Conservation (phyloP, 53 echinoderm and acorn worm genomes). For the Apostichopus leukothele region DNA sequence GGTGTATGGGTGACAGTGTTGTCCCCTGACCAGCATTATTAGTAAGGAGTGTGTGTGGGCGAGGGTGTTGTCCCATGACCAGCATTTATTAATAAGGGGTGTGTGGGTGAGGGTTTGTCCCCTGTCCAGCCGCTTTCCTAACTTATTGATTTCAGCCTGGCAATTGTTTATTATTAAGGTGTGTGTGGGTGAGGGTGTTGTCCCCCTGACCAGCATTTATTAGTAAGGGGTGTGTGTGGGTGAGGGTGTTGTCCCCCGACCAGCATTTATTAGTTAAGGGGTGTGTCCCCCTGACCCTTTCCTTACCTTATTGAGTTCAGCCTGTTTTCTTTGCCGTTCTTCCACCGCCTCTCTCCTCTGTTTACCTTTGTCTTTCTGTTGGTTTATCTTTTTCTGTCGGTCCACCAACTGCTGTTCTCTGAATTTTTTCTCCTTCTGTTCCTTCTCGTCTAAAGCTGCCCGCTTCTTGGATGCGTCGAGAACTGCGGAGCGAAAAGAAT, state of each 20-base stretch:
- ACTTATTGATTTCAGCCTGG: constrained; percentile 65
- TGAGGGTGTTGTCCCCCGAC: too few relatives aligned
- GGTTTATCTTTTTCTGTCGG: constrained; percentile 72
- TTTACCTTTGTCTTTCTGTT: constrained; percentile 58
- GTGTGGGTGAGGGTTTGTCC: too few relatives aligned
- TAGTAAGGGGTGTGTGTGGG: too few relatives aligned
- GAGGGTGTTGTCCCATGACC: too few relatives aligned
- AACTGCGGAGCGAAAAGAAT: constrained; percentile 56
- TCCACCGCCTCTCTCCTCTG: constrained; percentile 75
- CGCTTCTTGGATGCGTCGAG: constrained; percentile 85
- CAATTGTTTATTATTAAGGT: too few relatives aligned
- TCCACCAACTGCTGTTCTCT: constrained; percentile 57
- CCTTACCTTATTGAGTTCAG: constrained; percentile 70
- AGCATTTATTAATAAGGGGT: too few relatives aligned
- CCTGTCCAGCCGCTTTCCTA: constrained; percentile 8
- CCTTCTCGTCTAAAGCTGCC: constrained; percentile 56
- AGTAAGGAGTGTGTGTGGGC: too few relatives aligned
- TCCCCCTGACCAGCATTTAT: too few relatives aligned
- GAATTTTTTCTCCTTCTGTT: constrained; percentile 55
- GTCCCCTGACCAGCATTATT: too few relatives aligned
- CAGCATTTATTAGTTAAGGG: too few relatives aligned
- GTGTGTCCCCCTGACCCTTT: not conserved
- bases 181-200: too few relatives aligned
- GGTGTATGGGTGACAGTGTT: too few relatives aligned
- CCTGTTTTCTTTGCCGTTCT: constrained; percentile 79